A percentile compares a stretch with the other conserved stretches of the same genome.
These are phyloP conservation scores for Hymenochirus boettgeri DNA, from an alignment of 2,113 vertebrate species.

Conservation along the genomic window DNA sequence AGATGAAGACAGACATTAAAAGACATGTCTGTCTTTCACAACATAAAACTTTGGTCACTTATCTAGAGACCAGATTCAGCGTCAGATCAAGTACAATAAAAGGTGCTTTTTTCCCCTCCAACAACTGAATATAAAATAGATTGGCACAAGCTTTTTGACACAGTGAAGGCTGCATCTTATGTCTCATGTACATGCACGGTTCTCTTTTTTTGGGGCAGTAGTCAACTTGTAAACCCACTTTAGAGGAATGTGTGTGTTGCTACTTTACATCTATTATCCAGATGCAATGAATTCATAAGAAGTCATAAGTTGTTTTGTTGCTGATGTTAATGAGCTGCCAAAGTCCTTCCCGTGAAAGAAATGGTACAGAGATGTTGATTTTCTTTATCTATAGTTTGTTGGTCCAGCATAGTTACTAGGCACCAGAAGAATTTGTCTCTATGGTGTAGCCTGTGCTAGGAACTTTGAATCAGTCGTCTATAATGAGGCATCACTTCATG, in stretches of 20 bases:
- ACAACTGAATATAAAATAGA: conserved; percentile 49
- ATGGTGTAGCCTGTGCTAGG: conserved; percentile 82
- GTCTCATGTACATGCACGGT: conserved; percentile 20
- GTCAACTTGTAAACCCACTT: conserved; percentile 19
- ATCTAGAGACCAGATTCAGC: conserved; percentile 22
- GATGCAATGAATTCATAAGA: neutral
- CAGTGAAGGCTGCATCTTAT: conserved; percentile 48
- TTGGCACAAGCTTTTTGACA: conserved; percentile 63
- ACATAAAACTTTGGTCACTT: conserved; percentile 5
- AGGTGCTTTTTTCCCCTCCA: conserved; percentile 35
- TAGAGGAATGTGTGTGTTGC: neutral
- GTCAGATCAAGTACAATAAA: conserved; percentile 44
- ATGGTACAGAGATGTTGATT: conserved; percentile 41
- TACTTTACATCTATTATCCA: neutral
- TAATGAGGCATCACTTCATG: conserved; percentile 97
- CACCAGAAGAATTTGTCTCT: conserved; percentile 25
- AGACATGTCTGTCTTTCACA: conserved; percentile 45
- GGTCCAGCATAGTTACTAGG: conserved; percentile 39
- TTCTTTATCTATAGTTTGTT: conserved; percentile 54
- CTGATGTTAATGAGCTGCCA: neutral
- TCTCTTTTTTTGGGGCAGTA: neutral
- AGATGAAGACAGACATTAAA: conserved; percentile 19
- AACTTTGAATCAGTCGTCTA: conserved; percentile 89
- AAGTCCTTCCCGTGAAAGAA: neutral
- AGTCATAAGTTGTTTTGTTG: conserved; percentile 14